phyloP scores from a whole-genome alignment of 2,113 vertebrate genomes.

The Aspidoscelis tigris region DNA sequence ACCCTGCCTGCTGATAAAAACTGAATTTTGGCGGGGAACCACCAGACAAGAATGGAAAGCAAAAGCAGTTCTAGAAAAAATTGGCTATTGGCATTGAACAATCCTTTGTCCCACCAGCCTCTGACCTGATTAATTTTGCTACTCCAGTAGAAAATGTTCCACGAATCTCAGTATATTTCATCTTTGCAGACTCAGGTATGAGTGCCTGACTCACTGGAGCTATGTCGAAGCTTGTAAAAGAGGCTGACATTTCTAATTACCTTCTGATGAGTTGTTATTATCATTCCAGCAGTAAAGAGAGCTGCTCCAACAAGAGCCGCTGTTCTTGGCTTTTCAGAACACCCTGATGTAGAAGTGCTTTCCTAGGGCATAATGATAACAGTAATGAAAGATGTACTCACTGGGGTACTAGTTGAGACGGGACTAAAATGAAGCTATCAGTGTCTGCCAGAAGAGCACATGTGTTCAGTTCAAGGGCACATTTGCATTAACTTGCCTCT shows the following conservation, averaged over 20 bases:
- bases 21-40: neutral
- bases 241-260: constrained; percentile 21
- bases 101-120: neutral
- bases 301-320: constrained; percentile 6
- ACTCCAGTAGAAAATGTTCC: neutral
- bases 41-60: no score
- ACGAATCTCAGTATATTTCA: neutral
- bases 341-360: neutral
- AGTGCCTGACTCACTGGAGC: constrained; percentile 27
- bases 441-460: neutral
- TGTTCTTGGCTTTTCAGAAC: constrained; percentile 1
- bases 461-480: constrained; percentile 14
- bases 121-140: neutral
- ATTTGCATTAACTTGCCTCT: neutral
- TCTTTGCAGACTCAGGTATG: neutral
- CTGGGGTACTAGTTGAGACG: neutral
- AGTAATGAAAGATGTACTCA: neutral
- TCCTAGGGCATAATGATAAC: neutral
- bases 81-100: neutral
- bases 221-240: neutral
- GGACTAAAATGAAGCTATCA: neutral
- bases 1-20: neutral
- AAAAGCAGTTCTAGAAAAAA: neutral
- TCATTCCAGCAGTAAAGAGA: constrained; percentile 7
- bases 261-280: neutral